Evolutionary conservation across 2,113 vertebrate genomes (phyloP), one percentile per base, ranked within the genome.

Genomic region (Pseudorhombus dupliciocellatus): DNA sequence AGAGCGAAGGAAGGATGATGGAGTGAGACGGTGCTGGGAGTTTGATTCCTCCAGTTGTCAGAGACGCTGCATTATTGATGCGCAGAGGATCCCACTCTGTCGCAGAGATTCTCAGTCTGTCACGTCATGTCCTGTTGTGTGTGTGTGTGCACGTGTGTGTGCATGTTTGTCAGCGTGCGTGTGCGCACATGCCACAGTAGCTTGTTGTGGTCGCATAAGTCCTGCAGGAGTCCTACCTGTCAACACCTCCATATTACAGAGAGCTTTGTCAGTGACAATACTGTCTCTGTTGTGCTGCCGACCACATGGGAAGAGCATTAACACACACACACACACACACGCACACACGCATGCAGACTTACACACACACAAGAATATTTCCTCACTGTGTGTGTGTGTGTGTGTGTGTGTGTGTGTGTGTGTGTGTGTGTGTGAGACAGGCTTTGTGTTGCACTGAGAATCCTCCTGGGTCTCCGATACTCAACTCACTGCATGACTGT

Each of bases 51-150:
- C 52, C 69, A 62, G 70, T 86, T 88, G 90, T 90, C 87, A 80
- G 63, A 86, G 77, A 40, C 58, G 70, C 82, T 91, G 88, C 85
- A 91, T 90, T 91, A 91, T 91, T 91, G 89, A 91, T 91, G 90
- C 50, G 66, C 60, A 52, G 68, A 80, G 86, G 84, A 79, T 81
- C 75, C 77, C 80, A 68, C 72, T 31, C 70, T 83, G 90, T 84
- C 70, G 54, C 79, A 2, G 57, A 84, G 83, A 71, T 73, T 82
- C 70, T 79, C 84, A 70, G 73, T 22, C 80, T 84, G 76, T 91
- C 86, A 87, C 65, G 79, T 82, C 80, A 83, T 66, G 57, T 87
- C 63, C 77, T 75, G 77, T 58, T 57, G 42, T 37, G 55, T 14
- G 34, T 2, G 40, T 14, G 14, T 44, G 14, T 24, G 61, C 24